A percentile compares a stretch with the other conserved stretches of the same genome.
Evolutionary conservation across 2,888 invertebrate species (phyloP).

Genomic region (Thereva nobilitata): DNA sequence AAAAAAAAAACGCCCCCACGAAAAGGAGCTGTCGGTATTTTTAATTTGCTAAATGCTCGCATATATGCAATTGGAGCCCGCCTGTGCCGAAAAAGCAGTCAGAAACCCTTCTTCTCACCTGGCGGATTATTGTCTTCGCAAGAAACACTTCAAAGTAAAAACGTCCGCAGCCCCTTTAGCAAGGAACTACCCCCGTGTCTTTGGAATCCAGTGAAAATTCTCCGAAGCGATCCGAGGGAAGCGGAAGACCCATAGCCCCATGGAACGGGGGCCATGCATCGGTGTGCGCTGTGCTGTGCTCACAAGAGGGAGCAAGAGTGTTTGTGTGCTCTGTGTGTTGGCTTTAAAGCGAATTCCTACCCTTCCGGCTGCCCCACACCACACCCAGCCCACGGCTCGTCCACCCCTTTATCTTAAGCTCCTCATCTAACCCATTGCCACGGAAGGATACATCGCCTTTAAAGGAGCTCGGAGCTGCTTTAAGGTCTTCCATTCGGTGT

Average conservation of each 20-base stretch:
- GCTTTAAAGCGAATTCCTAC: constrained; percentile 35
- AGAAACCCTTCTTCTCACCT: constrained; percentile 32
- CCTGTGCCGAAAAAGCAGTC: no score
- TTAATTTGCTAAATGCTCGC: no score
- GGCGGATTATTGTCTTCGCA: constrained; percentile 27
- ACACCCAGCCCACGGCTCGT: neutral
- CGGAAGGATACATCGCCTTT: constrained; percentile 26
- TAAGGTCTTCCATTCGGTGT: constrained; percentile 27
- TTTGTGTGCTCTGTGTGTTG: constrained; percentile 28
- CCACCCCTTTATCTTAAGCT: constrained; percentile 34
- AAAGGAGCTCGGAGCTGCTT: constrained; percentile 23
- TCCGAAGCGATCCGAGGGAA: constrained; percentile 30
- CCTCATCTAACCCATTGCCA: constrained; percentile 31
- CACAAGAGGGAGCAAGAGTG: neutral
- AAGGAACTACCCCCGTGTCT: constrained; percentile 11
- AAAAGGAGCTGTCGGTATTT: no score
- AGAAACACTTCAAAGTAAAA: constrained; percentile 23
- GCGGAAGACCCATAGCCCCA: constrained; percentile 28
- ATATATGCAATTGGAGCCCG: no score
- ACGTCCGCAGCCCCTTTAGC: constrained; percentile 33
- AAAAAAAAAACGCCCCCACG: no score
- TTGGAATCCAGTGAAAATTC: constrained; percentile 20
- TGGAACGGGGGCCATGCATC: constrained; percentile 4
- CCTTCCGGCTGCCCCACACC: constrained; percentile 28
- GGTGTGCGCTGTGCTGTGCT: constrained; percentile 11